Conservation (phyloP, 2,888 invertebrate genomes). For the Calameuta idolon region DNA sequence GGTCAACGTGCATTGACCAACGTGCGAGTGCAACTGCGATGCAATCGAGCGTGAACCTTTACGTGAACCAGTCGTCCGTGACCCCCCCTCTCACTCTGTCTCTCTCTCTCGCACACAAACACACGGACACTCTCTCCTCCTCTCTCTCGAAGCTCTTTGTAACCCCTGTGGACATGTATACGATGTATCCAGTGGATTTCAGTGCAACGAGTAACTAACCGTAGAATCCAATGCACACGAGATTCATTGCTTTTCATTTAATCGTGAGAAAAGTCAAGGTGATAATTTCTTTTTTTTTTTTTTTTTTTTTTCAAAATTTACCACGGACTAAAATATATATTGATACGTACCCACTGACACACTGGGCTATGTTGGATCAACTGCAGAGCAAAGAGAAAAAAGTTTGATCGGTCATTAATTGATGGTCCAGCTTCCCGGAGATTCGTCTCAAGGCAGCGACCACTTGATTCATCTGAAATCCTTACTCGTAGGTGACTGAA, state of each 20-base stretch:
- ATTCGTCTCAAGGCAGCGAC: neutral
- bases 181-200: neutral
- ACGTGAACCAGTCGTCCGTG: constrained; percentile 59
- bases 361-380: too few species aligned
- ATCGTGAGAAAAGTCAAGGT: too few species aligned
- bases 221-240: neutral
- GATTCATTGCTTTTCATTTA: neutral
- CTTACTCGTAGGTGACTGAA: constrained; percentile 30
- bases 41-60: constrained; percentile 60
- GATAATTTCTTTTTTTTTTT: too few species aligned
- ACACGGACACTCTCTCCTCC: neutral
- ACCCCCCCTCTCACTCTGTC: constrained; percentile 41
- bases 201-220: neutral
- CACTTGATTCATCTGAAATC: constrained; percentile 33
- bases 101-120: too few species aligned
- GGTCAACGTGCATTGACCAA: constrained; percentile 44
- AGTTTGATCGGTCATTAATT: neutral
- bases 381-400: too few species aligned
- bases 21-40: constrained; percentile 28
- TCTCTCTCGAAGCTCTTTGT: neutral
- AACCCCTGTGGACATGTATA: neutral
- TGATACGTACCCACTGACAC: too few species aligned
- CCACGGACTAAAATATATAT: too few species aligned
- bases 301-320: too few species aligned
- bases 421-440: neutral